Evolutionary conservation across 2,888 invertebrate species (phyloP).

Genomic region (Platyscelio sp.): DNA sequence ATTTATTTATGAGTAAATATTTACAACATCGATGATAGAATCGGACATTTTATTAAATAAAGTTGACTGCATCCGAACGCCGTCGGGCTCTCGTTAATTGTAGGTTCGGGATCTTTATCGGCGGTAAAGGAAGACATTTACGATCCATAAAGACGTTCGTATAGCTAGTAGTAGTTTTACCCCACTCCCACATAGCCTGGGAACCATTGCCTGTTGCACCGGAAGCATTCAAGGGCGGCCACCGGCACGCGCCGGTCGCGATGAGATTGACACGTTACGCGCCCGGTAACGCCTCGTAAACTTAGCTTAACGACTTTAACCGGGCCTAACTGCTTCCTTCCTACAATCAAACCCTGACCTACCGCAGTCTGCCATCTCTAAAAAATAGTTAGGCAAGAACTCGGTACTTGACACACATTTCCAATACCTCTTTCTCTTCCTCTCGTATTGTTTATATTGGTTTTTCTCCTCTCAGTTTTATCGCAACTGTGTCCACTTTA

Average conservation of each 20-base stretch:
- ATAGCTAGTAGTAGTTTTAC: conserved; percentile 78
- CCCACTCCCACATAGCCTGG: conserved; percentile 77
- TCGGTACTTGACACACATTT: conserved; percentile 33
- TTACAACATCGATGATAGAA: conserved; percentile 75
- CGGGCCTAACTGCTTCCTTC: conserved; percentile 86
- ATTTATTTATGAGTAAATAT: conserved; percentile 57
- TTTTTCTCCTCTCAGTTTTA: too few relatives aligned
- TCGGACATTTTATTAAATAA: conserved; percentile 71
- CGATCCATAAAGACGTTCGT: conserved; percentile 85
- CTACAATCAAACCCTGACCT: conserved; percentile 85
- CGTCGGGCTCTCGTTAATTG: conserved; percentile 75
- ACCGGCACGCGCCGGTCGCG: conserved; percentile 84
- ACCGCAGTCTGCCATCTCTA: conserved; percentile 72
- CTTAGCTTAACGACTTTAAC: conserved; percentile 85
- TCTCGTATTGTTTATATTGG: too few relatives aligned
- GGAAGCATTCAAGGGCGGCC: conserved; percentile 82
- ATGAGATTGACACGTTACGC: conserved; percentile 85
- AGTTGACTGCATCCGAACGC: conserved; percentile 50
- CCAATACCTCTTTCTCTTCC: too few relatives aligned
- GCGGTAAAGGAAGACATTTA: conserved; percentile 85
- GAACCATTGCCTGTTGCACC: conserved; percentile 77
- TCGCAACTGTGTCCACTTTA: too few relatives aligned
- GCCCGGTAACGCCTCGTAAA: conserved; percentile 85
- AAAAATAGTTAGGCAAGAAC: conserved; percentile 63
- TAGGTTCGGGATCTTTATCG: conserved; percentile 84